Conservation (phyloP, 2,113 vertebrate species). For the Pomatostomus ruficeps region DNA sequence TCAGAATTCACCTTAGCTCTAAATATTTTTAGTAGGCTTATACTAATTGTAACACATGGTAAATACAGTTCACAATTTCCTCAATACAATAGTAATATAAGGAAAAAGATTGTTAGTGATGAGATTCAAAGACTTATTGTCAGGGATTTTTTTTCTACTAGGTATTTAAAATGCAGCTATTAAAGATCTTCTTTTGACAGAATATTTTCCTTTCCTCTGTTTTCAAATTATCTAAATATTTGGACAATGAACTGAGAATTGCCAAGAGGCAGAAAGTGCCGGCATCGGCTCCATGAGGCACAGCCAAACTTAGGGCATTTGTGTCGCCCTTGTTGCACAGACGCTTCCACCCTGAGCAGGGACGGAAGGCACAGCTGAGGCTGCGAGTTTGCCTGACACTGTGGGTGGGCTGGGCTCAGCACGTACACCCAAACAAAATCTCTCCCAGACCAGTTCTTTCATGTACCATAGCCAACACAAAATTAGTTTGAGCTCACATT, state of each 20-base stretch:
- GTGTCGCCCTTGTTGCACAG: background rate
- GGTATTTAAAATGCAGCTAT: background rate
- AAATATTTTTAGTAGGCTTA: background rate
- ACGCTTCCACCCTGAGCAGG: background rate
- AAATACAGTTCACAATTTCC: background rate
- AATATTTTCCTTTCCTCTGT: background rate
- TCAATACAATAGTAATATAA: background rate
- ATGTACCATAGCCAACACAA: background rate
- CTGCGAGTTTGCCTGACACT: background rate
- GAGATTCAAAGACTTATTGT: background rate
- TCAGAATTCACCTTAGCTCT: background rate
- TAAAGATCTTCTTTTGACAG: background rate
- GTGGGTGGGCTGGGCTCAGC: background rate
- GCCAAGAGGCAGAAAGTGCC: background rate
- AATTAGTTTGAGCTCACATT: background rate
- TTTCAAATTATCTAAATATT: background rate
- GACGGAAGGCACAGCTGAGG: background rate
- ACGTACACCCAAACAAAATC: background rate
- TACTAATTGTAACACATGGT: background rate
- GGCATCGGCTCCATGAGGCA: accelerated
- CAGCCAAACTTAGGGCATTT: accelerated
- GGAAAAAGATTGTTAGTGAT: background rate
- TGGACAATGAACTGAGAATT: background rate
- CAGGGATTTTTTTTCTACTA: background rate
- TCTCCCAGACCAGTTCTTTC: background rate